phyloP scores from a whole-genome alignment of 2,797 vertebrate genomes.

The Pangasius sanitwongsei region DNA sequence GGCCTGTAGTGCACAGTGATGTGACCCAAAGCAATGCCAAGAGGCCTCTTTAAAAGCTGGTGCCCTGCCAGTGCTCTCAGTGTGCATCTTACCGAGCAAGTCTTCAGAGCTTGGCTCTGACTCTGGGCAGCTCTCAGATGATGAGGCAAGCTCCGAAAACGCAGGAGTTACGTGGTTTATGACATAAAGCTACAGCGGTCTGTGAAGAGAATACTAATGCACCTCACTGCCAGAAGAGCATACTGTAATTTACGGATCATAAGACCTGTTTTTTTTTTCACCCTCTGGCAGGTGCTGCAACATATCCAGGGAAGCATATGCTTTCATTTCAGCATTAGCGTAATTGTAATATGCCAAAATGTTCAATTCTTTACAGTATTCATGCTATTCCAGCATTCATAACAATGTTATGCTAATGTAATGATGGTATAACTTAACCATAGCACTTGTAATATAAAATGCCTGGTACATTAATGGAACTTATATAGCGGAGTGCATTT shows the following conservation, averaged over 20 bases:
- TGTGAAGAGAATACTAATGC: conserved; percentile 13
- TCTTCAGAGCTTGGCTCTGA: conserved; percentile 20
- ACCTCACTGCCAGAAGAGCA: not conserved
- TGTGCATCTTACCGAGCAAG: conserved; percentile 25
- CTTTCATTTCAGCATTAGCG: not conserved
- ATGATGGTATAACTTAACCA: not conserved
- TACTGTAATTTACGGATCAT: conserved; percentile 18
- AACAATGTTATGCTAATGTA: not conserved
- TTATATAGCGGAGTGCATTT: not conserved
- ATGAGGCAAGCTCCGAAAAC: not conserved
- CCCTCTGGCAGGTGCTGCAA: not conserved
- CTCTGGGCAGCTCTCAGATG: conserved; percentile 29
- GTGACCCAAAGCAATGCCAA: conserved; percentile 40
- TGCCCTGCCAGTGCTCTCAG: conserved; percentile 38
- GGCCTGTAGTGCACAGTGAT: conserved; percentile 36
- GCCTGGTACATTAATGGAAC: not conserved
- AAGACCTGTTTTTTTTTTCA: not conserved
- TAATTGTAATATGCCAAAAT: not conserved
- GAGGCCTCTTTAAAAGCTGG: conserved; percentile 37
- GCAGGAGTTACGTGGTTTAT: conserved; percentile 6
- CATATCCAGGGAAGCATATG: not conserved
- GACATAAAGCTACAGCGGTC: conserved; percentile 15
- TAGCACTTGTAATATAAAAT: not conserved
- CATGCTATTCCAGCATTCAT: not conserved
- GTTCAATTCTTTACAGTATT: not conserved